Percentiles rank a stretch among this genome's conserved stretches.
phyloP scores from a whole-genome alignment of 2,888 invertebrate genomes.

The Cosmopolites sordidus region DNA sequence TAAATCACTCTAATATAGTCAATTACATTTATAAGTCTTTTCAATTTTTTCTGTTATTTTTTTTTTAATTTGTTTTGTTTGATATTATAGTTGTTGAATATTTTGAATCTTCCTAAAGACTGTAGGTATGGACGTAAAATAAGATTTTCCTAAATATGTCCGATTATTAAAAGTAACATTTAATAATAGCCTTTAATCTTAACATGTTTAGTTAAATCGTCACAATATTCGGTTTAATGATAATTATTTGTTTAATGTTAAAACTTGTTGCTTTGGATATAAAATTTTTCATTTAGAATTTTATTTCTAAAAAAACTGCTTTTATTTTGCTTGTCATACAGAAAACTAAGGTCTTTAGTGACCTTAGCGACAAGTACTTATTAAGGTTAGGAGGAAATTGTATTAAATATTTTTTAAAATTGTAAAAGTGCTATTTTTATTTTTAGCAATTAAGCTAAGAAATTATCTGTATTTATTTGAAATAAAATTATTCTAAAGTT shows the following conservation, averaged over 20 bases:
- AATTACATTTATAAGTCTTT: background rate
- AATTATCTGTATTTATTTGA: constrained; percentile 25
- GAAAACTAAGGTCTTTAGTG: background rate
- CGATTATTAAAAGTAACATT: background rate
- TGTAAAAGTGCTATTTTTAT: constrained; percentile 23
- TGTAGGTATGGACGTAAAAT: constrained; percentile 61
- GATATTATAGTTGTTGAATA: constrained; percentile 28
- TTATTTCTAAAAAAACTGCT: background rate
- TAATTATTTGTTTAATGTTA: background rate
- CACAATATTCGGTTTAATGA: background rate
- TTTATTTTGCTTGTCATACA: background rate
- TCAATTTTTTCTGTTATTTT: constrained; percentile 9
- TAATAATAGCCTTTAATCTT: background rate
- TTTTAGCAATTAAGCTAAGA: constrained; percentile 19
- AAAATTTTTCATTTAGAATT: background rate
- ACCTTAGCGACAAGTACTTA: constrained; percentile 20
- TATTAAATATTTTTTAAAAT: constrained; percentile 18
- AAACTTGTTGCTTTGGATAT: background rate
- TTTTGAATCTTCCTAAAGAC: constrained; percentile 28
- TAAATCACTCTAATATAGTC: constrained; percentile 1
- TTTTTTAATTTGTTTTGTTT: constrained; percentile 30
- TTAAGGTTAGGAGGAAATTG: constrained; percentile 9
- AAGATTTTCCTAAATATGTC: constrained; percentile 5
- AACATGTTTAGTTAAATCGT: background rate
- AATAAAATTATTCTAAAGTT: constrained; percentile 9